Percentiles rank a stretch among this genome's conserved stretches.
Evolutionary conservation across 2,113 vertebrate species (phyloP).

Genomic region (Anguilla japonica): DNA sequence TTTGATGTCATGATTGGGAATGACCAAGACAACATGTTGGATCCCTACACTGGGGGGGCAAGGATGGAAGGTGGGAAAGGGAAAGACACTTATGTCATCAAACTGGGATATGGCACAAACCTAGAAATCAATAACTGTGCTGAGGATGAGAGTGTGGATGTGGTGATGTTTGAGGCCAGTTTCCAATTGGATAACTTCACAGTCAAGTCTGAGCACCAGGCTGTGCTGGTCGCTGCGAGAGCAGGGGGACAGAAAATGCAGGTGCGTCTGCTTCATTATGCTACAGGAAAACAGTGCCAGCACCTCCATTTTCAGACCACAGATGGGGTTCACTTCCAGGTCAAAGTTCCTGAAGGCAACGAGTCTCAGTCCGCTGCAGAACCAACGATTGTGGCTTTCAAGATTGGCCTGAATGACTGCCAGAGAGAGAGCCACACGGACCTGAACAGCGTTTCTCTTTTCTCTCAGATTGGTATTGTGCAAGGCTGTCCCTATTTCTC

Average conservation of each 20-base stretch:
- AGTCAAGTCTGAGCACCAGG: not conserved
- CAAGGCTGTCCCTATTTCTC: constrained; percentile 46
- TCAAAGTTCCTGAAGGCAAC: constrained; percentile 20
- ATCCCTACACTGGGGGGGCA: constrained; percentile 46
- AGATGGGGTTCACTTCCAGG: constrained; percentile 46
- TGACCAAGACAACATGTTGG: constrained; percentile 42
- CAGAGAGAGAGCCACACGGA: constrained; percentile 44
- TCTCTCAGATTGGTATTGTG: constrained; percentile 49
- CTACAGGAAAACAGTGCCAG: constrained; percentile 17
- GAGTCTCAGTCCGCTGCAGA: accelerated
- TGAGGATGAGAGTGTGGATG: constrained; percentile 38
- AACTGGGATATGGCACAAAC: constrained; percentile 31
- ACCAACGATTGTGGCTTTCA: constrained; percentile 43
- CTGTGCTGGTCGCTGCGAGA: constrained; percentile 21
- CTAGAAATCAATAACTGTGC: constrained; percentile 48
- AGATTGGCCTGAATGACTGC: constrained; percentile 42
- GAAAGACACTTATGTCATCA: constrained; percentile 50
- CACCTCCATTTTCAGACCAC: constrained; percentile 49
- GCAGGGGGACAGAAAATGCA: constrained; percentile 10
- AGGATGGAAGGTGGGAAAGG: constrained; percentile 47
- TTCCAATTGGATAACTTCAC: constrained; percentile 33
- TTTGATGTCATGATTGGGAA: constrained; percentile 50
- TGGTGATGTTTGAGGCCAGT: constrained; percentile 49
- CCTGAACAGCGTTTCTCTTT: constrained; percentile 39
- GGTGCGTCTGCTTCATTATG: constrained; percentile 31